A percentile compares a stretch with the other conserved stretches of the same genome.
Conservation (phyloP, 2,113 vertebrate genomes). For the Passer montanus region DNA sequence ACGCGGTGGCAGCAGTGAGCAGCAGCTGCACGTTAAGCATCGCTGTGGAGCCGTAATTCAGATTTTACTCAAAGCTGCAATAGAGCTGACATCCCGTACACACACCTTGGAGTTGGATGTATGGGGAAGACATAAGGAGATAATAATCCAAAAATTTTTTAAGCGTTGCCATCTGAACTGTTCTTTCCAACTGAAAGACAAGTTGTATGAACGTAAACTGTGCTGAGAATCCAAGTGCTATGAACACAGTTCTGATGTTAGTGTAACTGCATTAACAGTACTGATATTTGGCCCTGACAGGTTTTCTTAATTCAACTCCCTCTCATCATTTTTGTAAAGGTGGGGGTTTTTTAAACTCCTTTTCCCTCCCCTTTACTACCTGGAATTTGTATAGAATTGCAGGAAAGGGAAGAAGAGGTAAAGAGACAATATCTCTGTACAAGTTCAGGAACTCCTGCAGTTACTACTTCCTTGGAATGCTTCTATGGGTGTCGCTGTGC, state of each 20-base stretch:
- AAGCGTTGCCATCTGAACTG: neutral
- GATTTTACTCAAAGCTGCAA: neutral
- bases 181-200: neutral
- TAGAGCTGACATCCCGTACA: neutral
- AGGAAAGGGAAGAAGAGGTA: neutral
- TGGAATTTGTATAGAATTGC: neutral
- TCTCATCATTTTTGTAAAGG: neutral
- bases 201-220: neutral
- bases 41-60: rapidly evolving
- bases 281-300: neutral
- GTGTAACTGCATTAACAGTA: neutral
- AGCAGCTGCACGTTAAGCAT: neutral
- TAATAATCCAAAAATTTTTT: neutral
- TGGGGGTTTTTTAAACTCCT: rapidly evolving
- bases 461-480: neutral
- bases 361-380: neutral
- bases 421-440: neutral
- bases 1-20: slow-evolving; percentile 28
- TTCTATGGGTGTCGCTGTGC: neutral
- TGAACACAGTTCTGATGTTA: neutral
- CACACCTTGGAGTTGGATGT: neutral
- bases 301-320: neutral
- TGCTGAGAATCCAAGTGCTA: neutral
- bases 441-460: neutral
- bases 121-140: neutral